Conservation (phyloP, 2,113 vertebrate species). For the Orientallactaga bullata region DNA sequence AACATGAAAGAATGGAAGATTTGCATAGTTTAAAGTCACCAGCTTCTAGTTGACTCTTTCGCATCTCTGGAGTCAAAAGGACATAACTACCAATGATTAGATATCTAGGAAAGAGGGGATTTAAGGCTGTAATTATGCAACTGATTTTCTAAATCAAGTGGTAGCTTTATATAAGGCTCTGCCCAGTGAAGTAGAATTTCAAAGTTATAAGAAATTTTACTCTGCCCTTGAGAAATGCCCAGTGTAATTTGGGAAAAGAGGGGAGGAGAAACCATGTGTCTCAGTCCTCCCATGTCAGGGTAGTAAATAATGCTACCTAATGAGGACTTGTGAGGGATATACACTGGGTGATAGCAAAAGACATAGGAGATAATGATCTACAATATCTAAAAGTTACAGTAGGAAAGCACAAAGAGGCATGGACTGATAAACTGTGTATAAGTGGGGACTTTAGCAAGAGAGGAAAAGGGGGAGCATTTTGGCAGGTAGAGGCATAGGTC, state of each 20-base stretch:
- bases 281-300: neutral
- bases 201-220: constrained; percentile 48
- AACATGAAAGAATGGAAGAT: constrained; percentile 20
- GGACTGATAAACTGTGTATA: neutral
- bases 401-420: constrained; percentile 2
- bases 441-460: constrained; percentile 45
- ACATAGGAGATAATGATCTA: neutral
- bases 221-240: constrained; percentile 39
- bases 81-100: neutral
- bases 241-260: neutral
- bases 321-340: neutral
- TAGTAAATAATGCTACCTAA: neutral
- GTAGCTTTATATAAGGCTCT: constrained; percentile 29
- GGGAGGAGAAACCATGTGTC: neutral
- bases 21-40: constrained; percentile 53
- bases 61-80: constrained; percentile 20
- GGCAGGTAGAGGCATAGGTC: neutral
- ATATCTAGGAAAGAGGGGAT: neutral
- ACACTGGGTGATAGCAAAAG: neutral
- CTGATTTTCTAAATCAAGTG: constrained; percentile 27
- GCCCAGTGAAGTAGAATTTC: constrained; percentile 28
- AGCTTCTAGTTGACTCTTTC: constrained; percentile 51
- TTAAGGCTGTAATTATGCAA: constrained; percentile 15
- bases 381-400: constrained; percentile 9
- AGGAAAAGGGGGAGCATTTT: neutral